Evolutionary conservation across 2,888 invertebrate species (phyloP).

Genomic region (Yponomeuta malinellus): DNA sequence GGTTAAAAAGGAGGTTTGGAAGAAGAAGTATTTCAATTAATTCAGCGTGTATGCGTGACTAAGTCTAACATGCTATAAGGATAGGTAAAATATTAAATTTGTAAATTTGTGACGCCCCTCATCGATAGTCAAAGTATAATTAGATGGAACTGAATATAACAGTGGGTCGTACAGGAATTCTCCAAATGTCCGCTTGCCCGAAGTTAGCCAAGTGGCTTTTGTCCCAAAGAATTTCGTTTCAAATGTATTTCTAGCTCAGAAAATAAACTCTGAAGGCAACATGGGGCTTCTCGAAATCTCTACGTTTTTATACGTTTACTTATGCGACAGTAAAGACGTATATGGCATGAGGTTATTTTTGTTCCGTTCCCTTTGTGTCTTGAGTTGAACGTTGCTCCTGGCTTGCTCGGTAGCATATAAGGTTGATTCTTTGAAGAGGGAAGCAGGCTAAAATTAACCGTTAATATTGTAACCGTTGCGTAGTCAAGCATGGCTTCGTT

Average conservation of each 20-base stretch:
- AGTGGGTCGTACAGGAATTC: neutral
- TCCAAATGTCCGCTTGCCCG: slow-evolving; percentile 13
- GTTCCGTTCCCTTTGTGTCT: neutral
- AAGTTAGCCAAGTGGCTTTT: slow-evolving; percentile 16
- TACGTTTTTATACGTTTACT: slow-evolving; percentile 12
- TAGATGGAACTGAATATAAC: neutral
- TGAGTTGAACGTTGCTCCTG: neutral
- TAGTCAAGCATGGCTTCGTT: too few relatives aligned
- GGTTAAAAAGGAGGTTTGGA: too few relatives aligned
- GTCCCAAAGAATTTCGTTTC: slow-evolving; percentile 15
- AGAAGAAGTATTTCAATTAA: too few relatives aligned
- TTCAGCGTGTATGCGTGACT: too few relatives aligned
- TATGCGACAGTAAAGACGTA: neutral
- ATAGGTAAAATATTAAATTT: too few relatives aligned
- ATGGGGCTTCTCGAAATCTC: slow-evolving; percentile 13
- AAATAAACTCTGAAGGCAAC: slow-evolving; percentile 14
- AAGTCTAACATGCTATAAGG: too few relatives aligned
- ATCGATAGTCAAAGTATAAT: too few relatives aligned
- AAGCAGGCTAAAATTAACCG: too few relatives aligned
- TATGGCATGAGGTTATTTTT: slow-evolving; percentile 6
- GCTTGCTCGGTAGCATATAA: too few relatives aligned
- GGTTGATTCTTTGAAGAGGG: too few relatives aligned
- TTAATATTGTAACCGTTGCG: too few relatives aligned
- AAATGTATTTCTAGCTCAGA: slow-evolving; percentile 16
- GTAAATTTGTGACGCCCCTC: too few relatives aligned